These are phyloP conservation scores for Drosophila hydei DNA, from an alignment of 1,140 invertebrate genomes.

Conservation along the genomic window DNA sequence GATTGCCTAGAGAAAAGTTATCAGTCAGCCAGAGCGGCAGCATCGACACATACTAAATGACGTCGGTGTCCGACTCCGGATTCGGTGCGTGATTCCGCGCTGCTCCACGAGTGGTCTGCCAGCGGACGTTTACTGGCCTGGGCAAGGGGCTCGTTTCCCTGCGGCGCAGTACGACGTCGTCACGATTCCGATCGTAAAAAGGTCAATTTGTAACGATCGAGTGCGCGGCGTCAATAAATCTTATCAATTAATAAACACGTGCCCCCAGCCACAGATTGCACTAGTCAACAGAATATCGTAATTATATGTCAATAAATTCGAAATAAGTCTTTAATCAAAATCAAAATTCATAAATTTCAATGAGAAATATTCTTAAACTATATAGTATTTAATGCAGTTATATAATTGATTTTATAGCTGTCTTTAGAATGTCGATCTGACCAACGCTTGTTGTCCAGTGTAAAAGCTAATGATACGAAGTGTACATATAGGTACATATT, in stretches of 20 bases:
- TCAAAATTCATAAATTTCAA: too few relatives aligned
- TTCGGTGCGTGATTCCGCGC: conserved; percentile 41
- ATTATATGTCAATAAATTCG: too few relatives aligned
- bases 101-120: conserved; percentile 37
- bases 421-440: too few relatives aligned
- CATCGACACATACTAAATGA: conserved; percentile 45
- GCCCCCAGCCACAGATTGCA: conserved; percentile 11
- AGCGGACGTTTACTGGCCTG: background rate
- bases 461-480: conserved; percentile 15
- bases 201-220: conserved; percentile 60
- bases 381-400: too few relatives aligned
- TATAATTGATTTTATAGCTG: too few relatives aligned
- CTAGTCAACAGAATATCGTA: conserved; percentile 9
- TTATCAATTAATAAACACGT: conserved; percentile 59
- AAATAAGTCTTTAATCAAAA: too few relatives aligned
- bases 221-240: conserved; percentile 68
- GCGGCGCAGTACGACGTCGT: conserved; percentile 43
- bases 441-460: conserved; percentile 35
- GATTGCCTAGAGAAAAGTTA: conserved; percentile 78
- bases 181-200: conserved; percentile 35
- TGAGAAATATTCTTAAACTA: background rate
- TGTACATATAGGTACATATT: conserved; percentile 10
- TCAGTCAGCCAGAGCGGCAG: conserved; percentile 45
- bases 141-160: conserved; percentile 56
- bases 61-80: conserved; percentile 45